Conservation (phyloP, 2,113 vertebrate species). For the Amphilophus citrinellus region DNA sequence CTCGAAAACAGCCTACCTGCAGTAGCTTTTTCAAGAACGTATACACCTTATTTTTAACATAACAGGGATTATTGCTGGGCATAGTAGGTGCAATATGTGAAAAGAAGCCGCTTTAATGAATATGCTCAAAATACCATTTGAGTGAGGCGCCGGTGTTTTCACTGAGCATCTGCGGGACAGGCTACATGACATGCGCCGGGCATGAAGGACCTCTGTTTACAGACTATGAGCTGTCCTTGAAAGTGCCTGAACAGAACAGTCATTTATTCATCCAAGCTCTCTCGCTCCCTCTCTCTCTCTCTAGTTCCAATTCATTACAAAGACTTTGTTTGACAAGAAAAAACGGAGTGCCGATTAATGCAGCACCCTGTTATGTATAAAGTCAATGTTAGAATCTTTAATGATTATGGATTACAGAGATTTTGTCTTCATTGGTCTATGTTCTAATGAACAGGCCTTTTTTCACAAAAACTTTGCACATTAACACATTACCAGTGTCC, state of each 20-base stretch:
- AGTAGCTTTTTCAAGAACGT: not conserved
- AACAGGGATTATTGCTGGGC: not conserved
- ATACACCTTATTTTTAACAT: not conserved
- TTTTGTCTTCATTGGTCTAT: not conserved
- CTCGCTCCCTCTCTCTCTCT: not conserved
- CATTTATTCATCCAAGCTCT: fast-evolving
- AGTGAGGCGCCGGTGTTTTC: constrained; percentile 12
- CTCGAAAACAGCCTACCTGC: constrained; percentile 10
- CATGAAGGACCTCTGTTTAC: constrained; percentile 63
- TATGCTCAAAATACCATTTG: constrained; percentile 48
- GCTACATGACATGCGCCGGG: constrained; percentile 40
- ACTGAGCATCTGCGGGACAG: not conserved
- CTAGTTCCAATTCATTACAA: too few relatives aligned
- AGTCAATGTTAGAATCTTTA: too few relatives aligned
- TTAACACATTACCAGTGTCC: not conserved
- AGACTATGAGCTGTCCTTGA: constrained; percentile 35
- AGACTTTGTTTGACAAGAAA: not conserved
- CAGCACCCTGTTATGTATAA: not conserved
- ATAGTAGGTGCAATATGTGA: not conserved
- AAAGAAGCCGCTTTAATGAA: not conserved
- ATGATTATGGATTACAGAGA: too few relatives aligned
- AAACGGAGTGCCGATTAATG: fast-evolving
- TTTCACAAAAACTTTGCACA: not conserved
- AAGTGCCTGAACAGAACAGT: constrained; percentile 66
- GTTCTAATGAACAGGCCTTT: fast-evolving